phyloP scores from a whole-genome alignment of 2,888 invertebrate species.

The Drosophila differens region DNA sequence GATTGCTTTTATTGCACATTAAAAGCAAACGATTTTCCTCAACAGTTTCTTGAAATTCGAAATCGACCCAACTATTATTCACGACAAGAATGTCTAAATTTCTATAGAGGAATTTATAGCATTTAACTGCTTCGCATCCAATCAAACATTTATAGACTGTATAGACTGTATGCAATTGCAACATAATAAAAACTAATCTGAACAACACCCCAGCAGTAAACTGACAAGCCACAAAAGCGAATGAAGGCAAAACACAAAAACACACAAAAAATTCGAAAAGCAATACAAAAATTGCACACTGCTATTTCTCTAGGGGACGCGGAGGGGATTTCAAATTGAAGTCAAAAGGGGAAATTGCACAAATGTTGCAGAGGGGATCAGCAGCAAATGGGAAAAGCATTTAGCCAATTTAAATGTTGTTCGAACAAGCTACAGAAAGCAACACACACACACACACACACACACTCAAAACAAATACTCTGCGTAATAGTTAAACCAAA shows the following conservation, averaged over 20 bases:
- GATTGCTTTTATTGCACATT: not conserved
- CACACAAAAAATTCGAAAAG: conserved; percentile 6
- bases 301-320: not conserved
- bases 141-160: conserved; percentile 45
- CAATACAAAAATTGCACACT: conserved; percentile 24
- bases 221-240: conserved; percentile 26
- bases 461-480: conserved; percentile 5
- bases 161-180: conserved; percentile 17
- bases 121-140: conserved; percentile 4
- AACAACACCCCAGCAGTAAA: conserved; percentile 21
- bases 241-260: conserved; percentile 2
- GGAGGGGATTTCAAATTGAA: conserved; percentile 3
- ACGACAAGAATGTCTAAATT: not conserved
- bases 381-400: conserved; percentile 64
- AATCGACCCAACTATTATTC: not conserved
- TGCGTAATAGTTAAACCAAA: conserved; percentile 56
- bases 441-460: conserved; percentile 33
- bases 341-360: not conserved
- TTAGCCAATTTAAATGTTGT: conserved; percentile 76
- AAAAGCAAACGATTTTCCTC: not conserved
- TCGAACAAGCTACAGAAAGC: conserved; percentile 56
- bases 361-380: conserved; percentile 1
- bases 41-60: not conserved
- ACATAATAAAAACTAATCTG: conserved; percentile 42
- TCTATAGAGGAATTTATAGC: not conserved